Evolutionary conservation across 1,140 invertebrate genomes (phyloP), one percentile per base, ranked within the genome.

Genomic region (Drosophila truncata): DNA sequence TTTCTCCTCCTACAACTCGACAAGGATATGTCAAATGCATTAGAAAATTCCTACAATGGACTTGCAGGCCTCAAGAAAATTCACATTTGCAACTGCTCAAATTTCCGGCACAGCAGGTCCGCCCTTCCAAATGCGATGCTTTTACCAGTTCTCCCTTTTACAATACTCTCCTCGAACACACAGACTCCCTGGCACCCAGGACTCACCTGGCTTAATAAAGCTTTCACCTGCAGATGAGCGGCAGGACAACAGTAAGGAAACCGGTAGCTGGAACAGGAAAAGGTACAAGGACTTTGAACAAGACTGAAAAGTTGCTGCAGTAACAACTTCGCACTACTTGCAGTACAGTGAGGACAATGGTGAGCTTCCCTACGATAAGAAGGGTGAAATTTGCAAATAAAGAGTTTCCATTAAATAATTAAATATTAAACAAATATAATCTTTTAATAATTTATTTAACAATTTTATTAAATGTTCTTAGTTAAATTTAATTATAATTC

Each of bases 1-100:
- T 86, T 75, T 42, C 18, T 31, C 47, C 65, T 27, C 63, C 49
- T 65, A 67, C 62, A 57, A 39, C 14, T 49, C 27, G 14, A n/a
- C 46, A 20, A 58, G 29, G 46, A 69, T 67, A 65, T 80, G 84
- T 83, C 84, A 80, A 54, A 31, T 69, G 77, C 65, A 84, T 70
- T 78, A 57, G 69, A 78, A 54, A 71, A 67, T 42, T 77, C 80
- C 80, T 81, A 84, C 84, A 83, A 83, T 70, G 63, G 67, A 57
- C 47, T 57, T 58, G 13, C 29, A 35, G 37, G 39, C 41, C 42
- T 46, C 31, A 67, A 54, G 72, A 65, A 64, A 60, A 77, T 77
- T 72, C 66, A 73, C 59, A 80, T 83, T 87, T 78, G 83, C 65
- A 78, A 80, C 80, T 75, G 72, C 77, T 90, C 78, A 81, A 88